These are phyloP conservation scores for Streptopelia turtur DNA, from an alignment of 2,797 vertebrate species.

Conservation along the genomic window DNA sequence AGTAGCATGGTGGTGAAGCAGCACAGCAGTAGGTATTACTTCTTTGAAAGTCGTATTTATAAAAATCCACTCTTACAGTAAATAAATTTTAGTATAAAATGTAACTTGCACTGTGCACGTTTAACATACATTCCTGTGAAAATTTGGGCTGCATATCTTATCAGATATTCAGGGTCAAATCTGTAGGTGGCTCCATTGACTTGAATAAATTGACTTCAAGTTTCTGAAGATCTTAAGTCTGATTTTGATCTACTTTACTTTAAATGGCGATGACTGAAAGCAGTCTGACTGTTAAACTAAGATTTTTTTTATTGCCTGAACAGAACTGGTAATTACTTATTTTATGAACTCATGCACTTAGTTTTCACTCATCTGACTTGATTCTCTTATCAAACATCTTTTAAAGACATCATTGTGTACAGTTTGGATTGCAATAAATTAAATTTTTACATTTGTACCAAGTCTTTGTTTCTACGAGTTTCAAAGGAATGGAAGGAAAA, in stretches of 20 bases:
- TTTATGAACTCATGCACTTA: neutral
- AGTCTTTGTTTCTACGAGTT: slow-evolving; percentile 14
- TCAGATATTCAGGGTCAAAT: slow-evolving; percentile 41
- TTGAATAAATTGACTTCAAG: neutral
- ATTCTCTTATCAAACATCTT: slow-evolving; percentile 10
- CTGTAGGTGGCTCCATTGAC: slow-evolving; percentile 29
- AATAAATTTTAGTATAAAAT: neutral
- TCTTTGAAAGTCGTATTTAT: neutral
- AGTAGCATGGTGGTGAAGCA: neutral
- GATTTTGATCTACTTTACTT: slow-evolving; percentile 6
- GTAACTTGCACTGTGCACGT: neutral
- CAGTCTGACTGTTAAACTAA: neutral
- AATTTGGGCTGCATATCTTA: neutral
- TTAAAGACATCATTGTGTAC: neutral
- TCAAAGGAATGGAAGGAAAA: slow-evolving; percentile 23
- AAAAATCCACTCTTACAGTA: neutral
- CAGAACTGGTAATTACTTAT: neutral
- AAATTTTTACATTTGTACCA: slow-evolving; percentile 3
- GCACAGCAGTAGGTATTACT: neutral
- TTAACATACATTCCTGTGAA: neutral
- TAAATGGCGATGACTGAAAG: neutral
- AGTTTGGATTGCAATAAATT: neutral
- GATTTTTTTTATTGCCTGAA: neutral
- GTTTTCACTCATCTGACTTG: slow-evolving; percentile 13
- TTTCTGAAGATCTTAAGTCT: neutral